A percentile compares a stretch with the other conserved stretches of the same genome.
Evolutionary conservation across 2,797 vertebrate genomes (phyloP).

Genomic region (Echeneis naucrates): DNA sequence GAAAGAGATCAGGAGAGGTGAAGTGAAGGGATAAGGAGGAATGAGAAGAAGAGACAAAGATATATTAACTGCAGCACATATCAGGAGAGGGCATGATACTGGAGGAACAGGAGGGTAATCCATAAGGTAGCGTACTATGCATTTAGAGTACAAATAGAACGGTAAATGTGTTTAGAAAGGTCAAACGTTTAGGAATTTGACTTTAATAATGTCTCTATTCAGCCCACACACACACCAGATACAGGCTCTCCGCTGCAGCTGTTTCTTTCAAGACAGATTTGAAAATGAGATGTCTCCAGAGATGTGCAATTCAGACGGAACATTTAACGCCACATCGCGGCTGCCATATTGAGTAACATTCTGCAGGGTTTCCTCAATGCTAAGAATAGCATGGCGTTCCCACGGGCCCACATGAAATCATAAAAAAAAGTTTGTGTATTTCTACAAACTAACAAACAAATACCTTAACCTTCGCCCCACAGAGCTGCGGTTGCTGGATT

Average conservation of each 20-base stretch:
- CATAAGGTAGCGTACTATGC: not conserved
- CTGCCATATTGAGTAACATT: conserved; percentile 22
- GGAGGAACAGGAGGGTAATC: not conserved
- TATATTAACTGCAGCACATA: not conserved
- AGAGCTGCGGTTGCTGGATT: not conserved
- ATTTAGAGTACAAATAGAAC: not conserved
- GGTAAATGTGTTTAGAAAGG: not conserved
- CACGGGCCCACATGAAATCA: not conserved
- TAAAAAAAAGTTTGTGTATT: not conserved
- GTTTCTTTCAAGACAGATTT: conserved; percentile 34
- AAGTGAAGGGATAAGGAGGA: conserved; percentile 12
- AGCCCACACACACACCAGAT: conserved; percentile 1
- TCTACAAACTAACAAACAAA: too few species aligned
- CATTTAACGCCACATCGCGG: conserved; percentile 26
- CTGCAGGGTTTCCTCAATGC: conserved; percentile 12
- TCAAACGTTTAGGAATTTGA: conserved; percentile 3
- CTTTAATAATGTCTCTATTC: conserved; percentile 1
- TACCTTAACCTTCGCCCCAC: conserved; percentile 4
- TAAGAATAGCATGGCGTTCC: not conserved
- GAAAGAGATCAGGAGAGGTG: conserved; percentile 16
- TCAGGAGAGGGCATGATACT: conserved; percentile 12
- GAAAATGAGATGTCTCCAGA: conserved; percentile 40
- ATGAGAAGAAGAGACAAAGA: conserved; percentile 1
- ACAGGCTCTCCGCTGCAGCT: conserved; percentile 41
- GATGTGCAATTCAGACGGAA: conserved; percentile 34